Base-by-base conservation (phyloP, 1,140 invertebrate species). In the Panonychus citri region DNA sequence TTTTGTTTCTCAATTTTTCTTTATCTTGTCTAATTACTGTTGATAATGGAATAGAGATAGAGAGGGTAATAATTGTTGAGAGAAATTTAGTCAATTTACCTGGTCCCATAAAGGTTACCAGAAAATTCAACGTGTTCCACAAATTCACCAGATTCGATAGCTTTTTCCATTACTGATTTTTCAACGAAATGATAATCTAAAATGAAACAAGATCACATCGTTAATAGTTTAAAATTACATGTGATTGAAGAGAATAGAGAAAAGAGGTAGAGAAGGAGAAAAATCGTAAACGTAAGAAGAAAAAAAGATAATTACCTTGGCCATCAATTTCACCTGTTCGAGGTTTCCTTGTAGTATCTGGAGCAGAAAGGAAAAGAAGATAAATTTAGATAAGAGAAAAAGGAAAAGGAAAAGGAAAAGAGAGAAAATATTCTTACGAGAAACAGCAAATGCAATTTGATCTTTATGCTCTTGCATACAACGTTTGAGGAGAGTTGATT, bases 91-190 rank as follows among this genome's bases (percentile, higher is more conserved):
- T 1, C 40, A 54, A 50, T 55, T 63, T 70, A 85, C 84, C 84
- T 90, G 13, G 93, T 98, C 53, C 94, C 94, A 74, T 98, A 98
- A 65, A 85, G 72, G 69, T 98, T 97, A 12, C 83, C 85, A 62
- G 89, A 85, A 66, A 90, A 98, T 56, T 75, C 75, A 10, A 91
- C 89, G 63, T 77, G 78, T 73, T 98, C 94, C 55, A 99, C 77
- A 70, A 99, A 98, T 61, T 91, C 83, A 51, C 80, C 80, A 28
- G 78, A 75, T 4, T 75, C 71, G 49, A 97, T 81, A 46, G 80
- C 78, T 24, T 75, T 66, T 65, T 81, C 67, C 83, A 98, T 94
- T 17, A 69, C 68, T 21, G 72, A 66, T 50, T 76, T 70, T 12
- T 77, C 74, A 0, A 83, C 85, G 70, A 93, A 98, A 72, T 90